Evolutionary conservation across 64 coral and sea anemone genomes (phyloP), one percentile per base, ranked within the genome.

Genomic region (Actinia tenebrosa): DNA sequence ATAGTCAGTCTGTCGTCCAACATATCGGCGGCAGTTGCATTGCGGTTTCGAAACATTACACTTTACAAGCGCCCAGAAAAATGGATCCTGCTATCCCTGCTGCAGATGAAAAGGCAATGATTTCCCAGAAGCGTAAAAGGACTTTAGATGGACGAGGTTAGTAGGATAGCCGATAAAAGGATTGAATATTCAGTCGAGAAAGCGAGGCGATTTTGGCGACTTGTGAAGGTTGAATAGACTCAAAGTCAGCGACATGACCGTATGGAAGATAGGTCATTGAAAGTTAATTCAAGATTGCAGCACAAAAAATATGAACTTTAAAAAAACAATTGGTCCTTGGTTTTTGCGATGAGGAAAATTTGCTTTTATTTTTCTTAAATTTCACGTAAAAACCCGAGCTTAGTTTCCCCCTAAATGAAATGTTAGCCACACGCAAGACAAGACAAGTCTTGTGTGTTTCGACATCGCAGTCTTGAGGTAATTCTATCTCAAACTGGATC

Each of bases 111-210:
- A 81, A 75, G 22, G 43, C 7, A 52, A 6, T 50, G 1, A 16
- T 81, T 20, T 81, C 79, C 3, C 79, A 81, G 79, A 81, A 81
- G 46, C 79, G 79, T 53, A 81, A 81, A 45, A 81, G 79, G 79
- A 81, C 44, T 53, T 50, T 81, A 37, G 1, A 81, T 18, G 44
- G 46, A 19, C 79, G 53, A 81, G 79, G 79, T 81, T 50, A 50
- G 79, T 75, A 1, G 0, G n/a, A 42, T 14, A 75, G 25, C 25
- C 27, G 11, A 43, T 75, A 42, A 42, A 75, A 42, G 3, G 69
- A 43, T 3, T 75, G n/a, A 10, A 30, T 69, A 26, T 69, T n/a
- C 64, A 69, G 64, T n/a, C 17, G 60, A 61, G 60, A 61, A 20
- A 50, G 0, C 2, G 1, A 50, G 46, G 47, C 47, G 47, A 8